Evolutionary conservation across 2,888 invertebrate genomes (phyloP).

Genomic region (Xiphydria camelus): DNA sequence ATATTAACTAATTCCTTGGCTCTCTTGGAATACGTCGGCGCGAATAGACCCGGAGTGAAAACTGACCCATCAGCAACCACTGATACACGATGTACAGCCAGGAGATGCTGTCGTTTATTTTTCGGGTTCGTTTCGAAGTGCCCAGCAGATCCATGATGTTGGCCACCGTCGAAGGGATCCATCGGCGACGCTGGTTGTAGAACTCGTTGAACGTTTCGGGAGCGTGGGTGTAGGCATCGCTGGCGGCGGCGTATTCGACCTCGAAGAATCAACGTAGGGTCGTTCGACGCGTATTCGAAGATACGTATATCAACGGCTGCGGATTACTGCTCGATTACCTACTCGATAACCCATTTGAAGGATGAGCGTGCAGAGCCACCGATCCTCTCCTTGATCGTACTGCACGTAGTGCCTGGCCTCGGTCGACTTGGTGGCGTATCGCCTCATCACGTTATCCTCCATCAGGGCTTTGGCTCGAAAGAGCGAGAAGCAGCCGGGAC

Average conservation of each 20-base stretch:
- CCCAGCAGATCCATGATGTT: constrained; percentile 88
- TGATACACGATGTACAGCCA: constrained; percentile 77
- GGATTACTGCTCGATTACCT: too few relatives aligned
- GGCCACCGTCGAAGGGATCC: constrained; percentile 96
- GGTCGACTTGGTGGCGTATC: constrained; percentile 77
- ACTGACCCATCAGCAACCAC: constrained; percentile 68
- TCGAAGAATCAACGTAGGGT: constrained; percentile 10
- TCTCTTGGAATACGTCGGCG: too few relatives aligned
- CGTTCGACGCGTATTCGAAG: not conserved
- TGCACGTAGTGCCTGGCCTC: constrained; percentile 87
- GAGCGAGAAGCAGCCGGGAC: constrained; percentile 90
- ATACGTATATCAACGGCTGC: not conserved
- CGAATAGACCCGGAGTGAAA: too few relatives aligned
- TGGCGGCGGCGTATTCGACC: constrained; percentile 92
- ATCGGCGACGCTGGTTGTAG: constrained; percentile 90
- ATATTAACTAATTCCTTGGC: too few relatives aligned
- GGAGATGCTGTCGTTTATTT: constrained; percentile 88
- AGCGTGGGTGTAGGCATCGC: constrained; percentile 92
- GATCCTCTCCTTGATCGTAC: constrained; percentile 95
- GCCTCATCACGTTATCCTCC: constrained; percentile 88
- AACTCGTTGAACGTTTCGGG: constrained; percentile 93
- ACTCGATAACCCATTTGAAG: constrained; percentile 86
- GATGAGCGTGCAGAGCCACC: constrained; percentile 92
- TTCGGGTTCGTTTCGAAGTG: constrained; percentile 77
- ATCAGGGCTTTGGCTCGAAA: constrained; percentile 87